These are phyloP conservation scores for Charaxes varanes DNA, from an alignment of 1,140 invertebrate species.

Conservation along the genomic window DNA sequence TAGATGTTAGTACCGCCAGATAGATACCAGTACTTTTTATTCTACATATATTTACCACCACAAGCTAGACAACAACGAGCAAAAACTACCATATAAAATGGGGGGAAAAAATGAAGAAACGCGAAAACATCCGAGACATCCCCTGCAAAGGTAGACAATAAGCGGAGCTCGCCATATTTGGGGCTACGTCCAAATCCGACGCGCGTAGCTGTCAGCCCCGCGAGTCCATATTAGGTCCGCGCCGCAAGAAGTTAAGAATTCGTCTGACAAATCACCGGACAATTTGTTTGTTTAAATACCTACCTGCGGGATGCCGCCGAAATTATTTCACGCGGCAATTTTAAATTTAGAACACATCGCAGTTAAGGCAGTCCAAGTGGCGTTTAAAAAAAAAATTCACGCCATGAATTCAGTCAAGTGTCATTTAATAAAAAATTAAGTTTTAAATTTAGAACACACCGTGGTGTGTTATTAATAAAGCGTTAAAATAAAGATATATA, in stretches of 20 bases:
- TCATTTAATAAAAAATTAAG: too few relatives aligned
- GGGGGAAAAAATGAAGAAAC: conserved; percentile 24
- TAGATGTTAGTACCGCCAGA: too few relatives aligned
- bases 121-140: conserved; percentile 26
- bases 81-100: conserved; percentile 4
- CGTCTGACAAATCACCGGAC: conserved; percentile 62
- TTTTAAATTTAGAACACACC: too few relatives aligned
- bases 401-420: too few relatives aligned
- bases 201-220: conserved; percentile 36
- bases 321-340: conserved; percentile 14
- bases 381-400: too few relatives aligned
- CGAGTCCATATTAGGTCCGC: conserved; percentile 49
- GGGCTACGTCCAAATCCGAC: conserved; percentile 31
- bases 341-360: conserved; percentile 8
- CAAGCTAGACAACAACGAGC: too few relatives aligned
- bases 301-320: conserved; percentile 28
- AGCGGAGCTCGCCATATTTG: conserved; percentile 33
- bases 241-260: conserved; percentile 45
- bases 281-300: conserved; percentile 57
- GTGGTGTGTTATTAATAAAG: too few relatives aligned
- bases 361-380: too few relatives aligned
- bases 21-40: too few relatives aligned
- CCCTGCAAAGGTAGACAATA: conserved; percentile 41
- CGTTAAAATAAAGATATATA: too few relatives aligned
- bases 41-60: too few relatives aligned